These are phyloP conservation scores for Mugil cephalus DNA, from an alignment of 2,113 vertebrate species.

Conservation along the genomic window DNA sequence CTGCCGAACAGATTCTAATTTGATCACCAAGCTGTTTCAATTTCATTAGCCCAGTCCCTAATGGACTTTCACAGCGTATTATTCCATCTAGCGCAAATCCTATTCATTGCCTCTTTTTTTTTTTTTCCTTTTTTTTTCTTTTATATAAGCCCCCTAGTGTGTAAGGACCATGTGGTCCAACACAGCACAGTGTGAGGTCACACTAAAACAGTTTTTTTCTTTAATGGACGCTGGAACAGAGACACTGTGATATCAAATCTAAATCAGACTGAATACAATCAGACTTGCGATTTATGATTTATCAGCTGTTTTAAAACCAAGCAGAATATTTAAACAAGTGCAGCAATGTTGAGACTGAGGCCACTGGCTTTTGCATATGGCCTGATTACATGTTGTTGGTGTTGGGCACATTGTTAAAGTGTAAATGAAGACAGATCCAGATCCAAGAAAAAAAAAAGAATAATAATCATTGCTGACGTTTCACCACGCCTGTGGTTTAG, in stretches of 20 bases:
- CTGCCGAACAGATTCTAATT: constrained; percentile 84
- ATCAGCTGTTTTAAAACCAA: constrained; percentile 45
- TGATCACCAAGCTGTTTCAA: constrained; percentile 83
- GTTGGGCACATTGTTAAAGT: constrained; percentile 1
- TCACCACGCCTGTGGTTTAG: constrained; percentile 33
- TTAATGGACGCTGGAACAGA: constrained; percentile 9
- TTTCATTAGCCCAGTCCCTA: constrained; percentile 85
- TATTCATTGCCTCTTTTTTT: constrained; percentile 70
- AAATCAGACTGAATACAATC: constrained; percentile 27
- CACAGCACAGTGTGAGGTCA: constrained; percentile 53
- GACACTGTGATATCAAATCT: constrained; percentile 19
- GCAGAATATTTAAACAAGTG: not conserved
- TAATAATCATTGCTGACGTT: constrained; percentile 48
- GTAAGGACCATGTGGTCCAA: constrained; percentile 39
- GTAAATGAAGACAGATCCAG: constrained; percentile 29
- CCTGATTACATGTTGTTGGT: constrained; percentile 12
- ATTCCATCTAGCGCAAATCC: constrained; percentile 79
- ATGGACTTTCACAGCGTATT: constrained; percentile 80
- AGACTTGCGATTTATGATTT: constrained; percentile 40
- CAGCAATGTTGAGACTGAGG: not conserved
- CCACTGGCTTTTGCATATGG: not conserved
- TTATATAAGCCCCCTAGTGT: constrained; percentile 60
- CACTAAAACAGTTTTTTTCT: constrained; percentile 7
- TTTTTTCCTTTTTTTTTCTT: constrained; percentile 28
- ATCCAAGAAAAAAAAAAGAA: no score